Conservation (phyloP, 92 coral and sea anemone genomes). For the Ricordea florida region DNA sequence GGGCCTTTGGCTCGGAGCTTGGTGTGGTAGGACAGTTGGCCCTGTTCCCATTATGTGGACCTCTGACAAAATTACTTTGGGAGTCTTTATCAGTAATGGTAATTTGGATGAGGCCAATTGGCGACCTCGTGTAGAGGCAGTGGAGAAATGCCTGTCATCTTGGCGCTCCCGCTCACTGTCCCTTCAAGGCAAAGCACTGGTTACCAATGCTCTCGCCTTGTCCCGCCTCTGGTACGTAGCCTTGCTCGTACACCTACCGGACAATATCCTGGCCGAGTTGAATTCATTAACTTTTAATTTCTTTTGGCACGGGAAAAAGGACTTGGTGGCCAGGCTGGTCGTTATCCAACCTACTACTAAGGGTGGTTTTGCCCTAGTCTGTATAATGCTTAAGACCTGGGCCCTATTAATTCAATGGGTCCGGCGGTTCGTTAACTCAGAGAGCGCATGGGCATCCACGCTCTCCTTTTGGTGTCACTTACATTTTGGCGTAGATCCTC, state of each 20-base stretch:
- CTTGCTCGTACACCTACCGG: background rate
- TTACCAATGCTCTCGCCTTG: background rate
- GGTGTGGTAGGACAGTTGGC: background rate
- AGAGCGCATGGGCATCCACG: background rate
- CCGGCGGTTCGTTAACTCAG: background rate
- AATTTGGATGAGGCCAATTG: background rate
- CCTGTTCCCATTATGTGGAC: background rate
- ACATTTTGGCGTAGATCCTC: background rate
- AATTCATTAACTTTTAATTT: background rate
- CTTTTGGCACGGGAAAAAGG: slow-evolving; percentile 1
- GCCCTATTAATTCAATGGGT: background rate
- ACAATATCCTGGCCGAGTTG: background rate
- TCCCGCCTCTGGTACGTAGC: background rate
- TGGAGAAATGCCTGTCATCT: background rate
- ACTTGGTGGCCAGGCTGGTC: background rate
- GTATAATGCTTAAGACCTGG: background rate
- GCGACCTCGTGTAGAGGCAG: background rate
- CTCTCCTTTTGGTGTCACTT: background rate
- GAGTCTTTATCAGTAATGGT: background rate
- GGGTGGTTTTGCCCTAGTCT: background rate
- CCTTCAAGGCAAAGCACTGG: too few species aligned
- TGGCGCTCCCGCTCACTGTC: too few species aligned
- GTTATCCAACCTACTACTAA: background rate
- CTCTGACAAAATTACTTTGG: background rate
- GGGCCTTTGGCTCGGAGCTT: slow-evolving; percentile 10